Percentiles rank a stretch among this genome's conserved stretches.
These are phyloP conservation scores for Kryptopterus vitreolus DNA, from an alignment of 2,797 vertebrate species.

Conservation along the genomic window DNA sequence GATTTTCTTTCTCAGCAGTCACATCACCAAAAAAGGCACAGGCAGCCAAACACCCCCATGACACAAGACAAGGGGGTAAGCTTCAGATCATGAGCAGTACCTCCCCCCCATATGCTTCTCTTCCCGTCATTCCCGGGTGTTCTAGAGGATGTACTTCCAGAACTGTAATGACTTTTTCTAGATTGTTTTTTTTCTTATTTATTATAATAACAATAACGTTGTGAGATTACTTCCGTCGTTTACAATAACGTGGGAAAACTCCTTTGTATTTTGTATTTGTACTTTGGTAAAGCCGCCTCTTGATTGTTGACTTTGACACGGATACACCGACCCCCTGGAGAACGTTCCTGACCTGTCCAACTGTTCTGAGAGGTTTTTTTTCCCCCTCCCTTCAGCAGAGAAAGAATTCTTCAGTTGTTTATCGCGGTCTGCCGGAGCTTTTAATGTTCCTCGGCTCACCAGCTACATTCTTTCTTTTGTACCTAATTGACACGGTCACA, in stretches of 20 bases:
- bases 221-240: neutral
- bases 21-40: neutral
- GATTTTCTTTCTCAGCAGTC: constrained; percentile 10
- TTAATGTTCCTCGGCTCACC: neutral
- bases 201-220: neutral
- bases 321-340: neutral
- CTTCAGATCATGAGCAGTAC: constrained; percentile 6
- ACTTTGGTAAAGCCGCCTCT: neutral
- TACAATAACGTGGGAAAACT: neutral
- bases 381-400: neutral
- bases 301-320: neutral
- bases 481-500: constrained; percentile 43
- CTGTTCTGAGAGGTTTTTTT: neutral
- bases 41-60: neutral
- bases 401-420: neutral
- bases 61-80: neutral
- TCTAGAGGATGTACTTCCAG: neutral
- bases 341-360: neutral
- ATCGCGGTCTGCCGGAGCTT: neutral
- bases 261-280: neutral
- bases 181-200: neutral
- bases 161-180: neutral
- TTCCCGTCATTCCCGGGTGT: too few species aligned
- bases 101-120: neutral
- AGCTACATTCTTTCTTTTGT: neutral